Evolutionary conservation across 2,113 vertebrate species (phyloP).

Genomic region (Tragulus kanchil): DNA sequence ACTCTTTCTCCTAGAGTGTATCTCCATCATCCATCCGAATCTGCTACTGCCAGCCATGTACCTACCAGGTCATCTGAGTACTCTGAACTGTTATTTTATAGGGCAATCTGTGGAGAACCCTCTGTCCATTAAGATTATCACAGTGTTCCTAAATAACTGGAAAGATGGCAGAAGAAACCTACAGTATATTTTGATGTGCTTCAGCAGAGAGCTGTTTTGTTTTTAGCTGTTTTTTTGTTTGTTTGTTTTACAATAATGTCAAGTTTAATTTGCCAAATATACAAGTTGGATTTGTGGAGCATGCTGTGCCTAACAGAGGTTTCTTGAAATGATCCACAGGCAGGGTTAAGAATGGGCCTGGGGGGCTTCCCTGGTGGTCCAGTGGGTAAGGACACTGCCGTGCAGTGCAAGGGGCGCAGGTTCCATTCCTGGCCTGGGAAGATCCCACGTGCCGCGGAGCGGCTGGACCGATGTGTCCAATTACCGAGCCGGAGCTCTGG

Average conservation of each 20-base stretch:
- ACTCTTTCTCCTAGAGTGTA: background rate
- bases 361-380: too few species aligned
- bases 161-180: background rate
- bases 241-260: constrained; percentile 86
- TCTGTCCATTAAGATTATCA: constrained; percentile 19
- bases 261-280: constrained; percentile 92
- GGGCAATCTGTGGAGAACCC: background rate
- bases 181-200: background rate
- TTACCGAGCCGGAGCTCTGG: too few species aligned
- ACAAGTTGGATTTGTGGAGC: constrained; percentile 86
- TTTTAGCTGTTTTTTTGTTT: too few species aligned
- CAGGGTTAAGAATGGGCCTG: constrained; percentile 84
- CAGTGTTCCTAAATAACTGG: background rate
- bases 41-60: background rate
- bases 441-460: too few species aligned
- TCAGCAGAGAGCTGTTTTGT: background rate
- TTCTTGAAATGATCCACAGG: constrained; percentile 81
- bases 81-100: background rate
- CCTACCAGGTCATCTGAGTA: background rate
- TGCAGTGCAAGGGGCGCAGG: too few species aligned
- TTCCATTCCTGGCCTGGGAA: too few species aligned
- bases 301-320: constrained; percentile 73
- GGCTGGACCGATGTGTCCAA: too few species aligned
- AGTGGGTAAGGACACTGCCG: too few species aligned
- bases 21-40: background rate